Conservation (phyloP, 2,888 invertebrate species). For the Amphimallon solstitiale region DNA sequence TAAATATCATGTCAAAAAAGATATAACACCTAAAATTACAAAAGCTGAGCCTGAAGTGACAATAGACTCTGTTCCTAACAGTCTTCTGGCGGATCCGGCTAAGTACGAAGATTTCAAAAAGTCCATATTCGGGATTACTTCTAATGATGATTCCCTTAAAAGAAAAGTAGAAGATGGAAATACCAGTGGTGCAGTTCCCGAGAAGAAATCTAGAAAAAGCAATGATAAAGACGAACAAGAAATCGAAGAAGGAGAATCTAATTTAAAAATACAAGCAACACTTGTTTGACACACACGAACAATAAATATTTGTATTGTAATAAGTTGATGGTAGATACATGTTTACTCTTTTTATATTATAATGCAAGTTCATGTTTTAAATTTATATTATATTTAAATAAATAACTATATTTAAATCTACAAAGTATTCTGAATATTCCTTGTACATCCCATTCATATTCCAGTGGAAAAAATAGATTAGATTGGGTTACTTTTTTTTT, state of each 20-base stretch:
- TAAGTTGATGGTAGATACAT: background rate
- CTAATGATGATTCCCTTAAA: constrained; percentile 34
- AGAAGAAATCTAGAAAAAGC: constrained; percentile 40
- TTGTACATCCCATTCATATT: too few species aligned
- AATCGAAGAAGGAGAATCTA: background rate
- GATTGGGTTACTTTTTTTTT: too few species aligned
- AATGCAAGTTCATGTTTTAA: too few species aligned
- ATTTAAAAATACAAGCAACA: constrained; percentile 10
- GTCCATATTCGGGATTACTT: constrained; percentile 48
- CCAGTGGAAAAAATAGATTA: too few species aligned
- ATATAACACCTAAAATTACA: constrained; percentile 18
- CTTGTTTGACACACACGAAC: background rate
- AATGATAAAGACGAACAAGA: constrained; percentile 22
- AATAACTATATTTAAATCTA: too few species aligned
- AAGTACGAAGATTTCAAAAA: constrained; percentile 55
- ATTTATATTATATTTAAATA: too few species aligned
- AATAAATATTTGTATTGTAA: background rate
- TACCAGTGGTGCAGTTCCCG: constrained; percentile 25
- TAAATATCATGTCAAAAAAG: constrained; percentile 63
- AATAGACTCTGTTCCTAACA: constrained; percentile 39
- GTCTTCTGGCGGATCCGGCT: constrained; percentile 52
- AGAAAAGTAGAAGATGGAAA: constrained; percentile 42
- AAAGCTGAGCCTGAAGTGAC: constrained; percentile 46
- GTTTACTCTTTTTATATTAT: too few species aligned
- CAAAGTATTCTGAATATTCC: too few species aligned